Percentiles rank a stretch among this genome's conserved stretches.
phyloP scores from a whole-genome alignment of 1,140 invertebrate genomes.

The Neotoxoptera formosana region DNA sequence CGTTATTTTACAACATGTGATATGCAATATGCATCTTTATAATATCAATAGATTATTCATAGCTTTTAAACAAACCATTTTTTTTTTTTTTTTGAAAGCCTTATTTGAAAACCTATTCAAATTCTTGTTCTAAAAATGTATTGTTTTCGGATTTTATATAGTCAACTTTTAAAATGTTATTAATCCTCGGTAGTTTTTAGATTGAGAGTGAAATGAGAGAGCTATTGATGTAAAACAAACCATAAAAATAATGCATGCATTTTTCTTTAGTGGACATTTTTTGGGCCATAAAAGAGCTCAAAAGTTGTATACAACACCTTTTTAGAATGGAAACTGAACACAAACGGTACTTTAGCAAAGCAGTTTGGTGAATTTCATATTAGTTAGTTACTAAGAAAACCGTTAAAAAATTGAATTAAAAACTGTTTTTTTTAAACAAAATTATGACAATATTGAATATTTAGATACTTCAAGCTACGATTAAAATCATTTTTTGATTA shows the following conservation, averaged over 20 bases:
- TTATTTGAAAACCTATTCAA: not conserved
- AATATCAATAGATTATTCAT: conserved; percentile 38
- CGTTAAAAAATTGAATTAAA: not conserved
- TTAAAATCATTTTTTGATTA: not conserved
- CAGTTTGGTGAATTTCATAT: not conserved
- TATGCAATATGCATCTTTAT: conserved; percentile 23
- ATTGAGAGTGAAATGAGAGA: not conserved
- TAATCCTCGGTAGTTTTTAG: not conserved
- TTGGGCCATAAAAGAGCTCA: not conserved
- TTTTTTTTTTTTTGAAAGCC: not conserved
- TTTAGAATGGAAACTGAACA: not conserved
- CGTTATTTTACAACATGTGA: conserved; percentile 31
- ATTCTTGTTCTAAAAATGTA: not conserved
- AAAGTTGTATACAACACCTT: not conserved
- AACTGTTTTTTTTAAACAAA: not conserved
- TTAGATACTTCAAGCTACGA: not conserved
- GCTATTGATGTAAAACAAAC: not conserved
- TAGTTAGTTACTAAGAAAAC: not conserved
- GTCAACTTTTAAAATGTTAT: not conserved
- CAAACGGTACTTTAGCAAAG: not conserved
- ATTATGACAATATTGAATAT: not conserved
- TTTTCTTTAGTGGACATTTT: not conserved
- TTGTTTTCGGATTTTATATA: not conserved
- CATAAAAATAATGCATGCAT: not conserved
- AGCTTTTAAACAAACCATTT: not conserved